Base-by-base conservation (phyloP, 2,888 invertebrate species). In the Gari tellinella region DNA sequence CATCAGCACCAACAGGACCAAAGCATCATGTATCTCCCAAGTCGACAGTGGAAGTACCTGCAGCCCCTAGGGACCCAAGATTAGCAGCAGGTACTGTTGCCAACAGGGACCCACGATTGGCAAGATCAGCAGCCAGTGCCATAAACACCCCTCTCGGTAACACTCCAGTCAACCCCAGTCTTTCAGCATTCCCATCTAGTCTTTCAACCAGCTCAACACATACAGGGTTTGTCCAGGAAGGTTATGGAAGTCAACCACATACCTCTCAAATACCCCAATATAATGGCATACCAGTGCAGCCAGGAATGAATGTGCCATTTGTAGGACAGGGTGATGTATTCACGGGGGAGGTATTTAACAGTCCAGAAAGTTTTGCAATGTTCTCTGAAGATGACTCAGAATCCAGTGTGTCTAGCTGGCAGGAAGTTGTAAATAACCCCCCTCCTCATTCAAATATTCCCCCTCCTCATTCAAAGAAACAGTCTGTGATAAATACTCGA, bases 351-450 rank as follows among this genome's bases (percentile, higher is more conserved):
- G 73, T 78, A 10, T 78, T 66, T 45, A 41, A 43, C 31, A 65
- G 57, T 14, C 31, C 31, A 31, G 77, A 77, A n/a, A 49, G 48
- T 14, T 23, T 48, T 60, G 64, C 73, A 0, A 74, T 43, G 26
- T 74, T 74, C 53, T 68, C 68, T 53, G 74, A 74, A 56, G 65
- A 62, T 40, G 74, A 74, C 45, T 74, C 74, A 19, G 69, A 74
- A 46, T 69, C 74, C 10, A 74, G 74, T 48, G 38, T 64, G n/a
- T 61, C 68, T 21, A 69, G 74, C 46, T 19, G 15, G 31, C 68
- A 72, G 38, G 65, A 31, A 31, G 10, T 10, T 7, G 5, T 4
- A 46, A 25, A 19, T 43, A 49, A 37, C 2, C 52, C 25, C 23
- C n/a, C 14, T 3, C 5, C 12, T 19, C n/a, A n/a, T 15, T n/a